These are phyloP conservation scores for Frankliniella fusca DNA, from an alignment of 2,888 invertebrate species.

Conservation along the genomic window DNA sequence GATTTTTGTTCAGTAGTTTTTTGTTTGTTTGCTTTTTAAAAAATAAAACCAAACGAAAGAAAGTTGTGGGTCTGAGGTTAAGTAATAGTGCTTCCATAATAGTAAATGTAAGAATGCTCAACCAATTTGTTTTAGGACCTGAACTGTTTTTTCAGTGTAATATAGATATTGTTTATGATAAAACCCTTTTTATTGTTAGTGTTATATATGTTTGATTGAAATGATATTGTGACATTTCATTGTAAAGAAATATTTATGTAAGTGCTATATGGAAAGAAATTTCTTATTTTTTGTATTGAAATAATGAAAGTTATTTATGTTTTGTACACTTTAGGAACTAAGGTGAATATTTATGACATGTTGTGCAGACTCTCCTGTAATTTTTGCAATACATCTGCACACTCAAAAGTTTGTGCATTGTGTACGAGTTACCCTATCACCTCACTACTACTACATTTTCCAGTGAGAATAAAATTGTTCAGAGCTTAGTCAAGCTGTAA, in stretches of 20 bases:
- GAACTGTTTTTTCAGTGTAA: neutral
- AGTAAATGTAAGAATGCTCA: neutral
- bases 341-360: constrained; percentile 10
- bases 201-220: neutral
- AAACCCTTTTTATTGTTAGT: neutral
- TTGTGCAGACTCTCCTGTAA: neutral
- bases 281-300: constrained; percentile 15
- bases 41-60: no score
- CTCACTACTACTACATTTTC: neutral
- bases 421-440: constrained; percentile 5
- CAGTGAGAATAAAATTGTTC: constrained; percentile 9
- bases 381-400: constrained; percentile 10
- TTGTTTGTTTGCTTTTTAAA: no score
- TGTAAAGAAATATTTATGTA: constrained; percentile 16
- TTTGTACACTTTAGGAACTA: constrained; percentile 10
- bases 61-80: neutral
- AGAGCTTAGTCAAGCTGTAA: neutral
- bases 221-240: neutral
- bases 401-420: neutral
- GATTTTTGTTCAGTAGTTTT: no score
- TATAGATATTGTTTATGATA: neutral
- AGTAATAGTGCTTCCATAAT: neutral
- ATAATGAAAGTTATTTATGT: constrained; percentile 16
- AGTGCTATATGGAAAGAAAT: neutral
- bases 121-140: constrained; percentile 7